Percentiles rank a stretch among this genome's conserved stretches.
Conservation (phyloP, 2,888 invertebrate genomes). For the Mylabris sibirica region DNA sequence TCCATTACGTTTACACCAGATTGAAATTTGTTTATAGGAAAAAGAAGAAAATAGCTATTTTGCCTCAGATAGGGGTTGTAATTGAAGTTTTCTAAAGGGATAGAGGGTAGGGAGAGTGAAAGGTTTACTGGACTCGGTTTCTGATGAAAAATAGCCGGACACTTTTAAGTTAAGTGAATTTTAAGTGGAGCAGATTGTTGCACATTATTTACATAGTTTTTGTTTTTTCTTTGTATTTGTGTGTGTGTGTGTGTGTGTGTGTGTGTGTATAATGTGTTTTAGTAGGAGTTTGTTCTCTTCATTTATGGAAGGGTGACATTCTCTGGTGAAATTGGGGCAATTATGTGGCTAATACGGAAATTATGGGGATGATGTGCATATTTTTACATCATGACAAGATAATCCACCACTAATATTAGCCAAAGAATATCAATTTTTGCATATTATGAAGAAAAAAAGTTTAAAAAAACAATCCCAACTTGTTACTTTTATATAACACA, state of each 20-base stretch:
- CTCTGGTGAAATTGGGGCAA: neutral
- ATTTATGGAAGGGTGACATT: constrained; percentile 12
- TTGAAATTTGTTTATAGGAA: constrained; percentile 20
- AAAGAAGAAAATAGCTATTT: constrained; percentile 25
- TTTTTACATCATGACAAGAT: neutral
- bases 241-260: neutral
- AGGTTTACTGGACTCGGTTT: constrained; percentile 44
- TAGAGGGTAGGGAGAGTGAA: constrained; percentile 30
- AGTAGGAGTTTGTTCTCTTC: constrained; percentile 20
- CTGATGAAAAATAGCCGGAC: constrained; percentile 57
- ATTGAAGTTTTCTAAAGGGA: constrained; percentile 39
- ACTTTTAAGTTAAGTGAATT: constrained; percentile 59
- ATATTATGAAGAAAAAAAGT: no score
- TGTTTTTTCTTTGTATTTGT: constrained; percentile 14
- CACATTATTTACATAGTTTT: constrained; percentile 50
- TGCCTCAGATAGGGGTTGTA: constrained; percentile 29
- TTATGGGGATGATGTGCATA: neutral
- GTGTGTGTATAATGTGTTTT: neutral
- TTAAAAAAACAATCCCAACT: no score
- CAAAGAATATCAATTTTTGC: no score
- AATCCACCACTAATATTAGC: neutral
- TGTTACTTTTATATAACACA: no score
- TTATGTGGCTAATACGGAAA: neutral
- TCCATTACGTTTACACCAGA: constrained; percentile 6
- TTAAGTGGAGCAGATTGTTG: constrained; percentile 58